Conservation (phyloP, 2,888 invertebrate genomes). For the Bembecia ichneumoniformis region DNA sequence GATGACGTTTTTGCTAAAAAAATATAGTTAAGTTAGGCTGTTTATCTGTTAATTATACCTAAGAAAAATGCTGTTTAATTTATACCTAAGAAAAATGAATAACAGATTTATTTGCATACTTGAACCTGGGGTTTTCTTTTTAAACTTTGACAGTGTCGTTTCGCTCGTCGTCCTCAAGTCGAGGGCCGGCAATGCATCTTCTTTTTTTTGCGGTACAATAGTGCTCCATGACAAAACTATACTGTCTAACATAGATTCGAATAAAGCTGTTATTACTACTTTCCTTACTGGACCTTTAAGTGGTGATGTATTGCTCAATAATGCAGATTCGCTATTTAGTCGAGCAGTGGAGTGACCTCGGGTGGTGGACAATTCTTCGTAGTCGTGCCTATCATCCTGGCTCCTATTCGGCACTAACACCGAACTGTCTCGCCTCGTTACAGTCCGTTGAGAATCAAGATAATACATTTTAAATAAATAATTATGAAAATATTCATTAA, state of each 20-base stretch:
- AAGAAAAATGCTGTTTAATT: background rate
- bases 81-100: background rate
- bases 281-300: slow-evolving; percentile 38
- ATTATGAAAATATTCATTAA: background rate
- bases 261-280: slow-evolving; percentile 47
- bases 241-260: slow-evolving; percentile 49
- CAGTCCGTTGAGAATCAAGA: slow-evolving; percentile 44
- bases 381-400: slow-evolving; percentile 10
- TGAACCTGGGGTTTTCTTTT: slow-evolving; percentile 24
- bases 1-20: slow-evolving; percentile 22
- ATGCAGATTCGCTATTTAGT: slow-evolving; percentile 25
- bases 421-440: slow-evolving; percentile 55
- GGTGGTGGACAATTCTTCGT: slow-evolving; percentile 18
- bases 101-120: no score
- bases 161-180: slow-evolving; percentile 36
- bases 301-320: slow-evolving; percentile 13
- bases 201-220: slow-evolving; percentile 22
- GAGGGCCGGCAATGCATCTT: slow-evolving; percentile 18
- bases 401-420: slow-evolving; percentile 22
- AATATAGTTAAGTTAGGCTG: no score
- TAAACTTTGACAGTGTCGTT: slow-evolving; percentile 28
- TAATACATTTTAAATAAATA: slow-evolving; percentile 36
- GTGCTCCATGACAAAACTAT: slow-evolving; percentile 53
- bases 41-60: no score
- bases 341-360: slow-evolving; percentile 22